Percentiles rank a stretch among this genome's conserved stretches.
Conservation (phyloP, 1,140 invertebrate genomes). For the Zaprionus tsacasi region DNA sequence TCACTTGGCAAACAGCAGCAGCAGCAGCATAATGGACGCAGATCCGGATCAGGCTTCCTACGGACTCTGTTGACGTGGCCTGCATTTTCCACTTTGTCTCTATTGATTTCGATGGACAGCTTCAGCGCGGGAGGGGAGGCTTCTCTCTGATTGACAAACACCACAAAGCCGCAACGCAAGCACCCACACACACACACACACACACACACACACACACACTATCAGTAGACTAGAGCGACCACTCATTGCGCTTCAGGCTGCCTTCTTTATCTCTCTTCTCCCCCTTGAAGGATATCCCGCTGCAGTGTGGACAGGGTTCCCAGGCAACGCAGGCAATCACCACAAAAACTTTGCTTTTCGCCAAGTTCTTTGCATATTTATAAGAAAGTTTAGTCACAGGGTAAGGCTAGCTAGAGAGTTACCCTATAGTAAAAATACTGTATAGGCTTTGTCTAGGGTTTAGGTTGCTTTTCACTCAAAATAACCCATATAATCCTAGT, state of each 20-base stretch:
- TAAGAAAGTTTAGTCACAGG: neutral
- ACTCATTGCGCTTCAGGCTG: neutral
- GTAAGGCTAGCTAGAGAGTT: neutral
- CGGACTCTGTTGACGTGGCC: conserved; percentile 22
- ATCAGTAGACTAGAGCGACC: neutral
- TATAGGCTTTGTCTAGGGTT: too few species aligned
- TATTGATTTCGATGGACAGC: conserved; percentile 29
- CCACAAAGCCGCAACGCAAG: neutral
- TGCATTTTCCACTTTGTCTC: conserved; percentile 16
- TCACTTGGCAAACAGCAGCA: conserved; percentile 33
- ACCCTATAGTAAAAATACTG: neutral
- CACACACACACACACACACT: neutral
- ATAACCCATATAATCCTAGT: neutral
- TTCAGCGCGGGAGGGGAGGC: neutral
- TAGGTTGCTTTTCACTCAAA: neutral
- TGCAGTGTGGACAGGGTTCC: conserved; percentile 6
- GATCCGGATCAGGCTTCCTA: neutral
- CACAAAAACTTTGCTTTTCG: conserved; percentile 4
- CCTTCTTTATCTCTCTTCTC: neutral
- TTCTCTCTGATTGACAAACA: conserved; percentile 1
- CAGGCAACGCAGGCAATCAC: conserved; percentile 1
- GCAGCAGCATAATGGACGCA: neutral
- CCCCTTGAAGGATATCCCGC: neutral
- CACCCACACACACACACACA: neutral
- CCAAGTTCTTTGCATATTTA: conserved; percentile 5